A percentile compares a stretch with the other conserved stretches of the same genome.
Evolutionary conservation across 2,888 invertebrate genomes (phyloP).

Genomic region (Cremastinae sp.): DNA sequence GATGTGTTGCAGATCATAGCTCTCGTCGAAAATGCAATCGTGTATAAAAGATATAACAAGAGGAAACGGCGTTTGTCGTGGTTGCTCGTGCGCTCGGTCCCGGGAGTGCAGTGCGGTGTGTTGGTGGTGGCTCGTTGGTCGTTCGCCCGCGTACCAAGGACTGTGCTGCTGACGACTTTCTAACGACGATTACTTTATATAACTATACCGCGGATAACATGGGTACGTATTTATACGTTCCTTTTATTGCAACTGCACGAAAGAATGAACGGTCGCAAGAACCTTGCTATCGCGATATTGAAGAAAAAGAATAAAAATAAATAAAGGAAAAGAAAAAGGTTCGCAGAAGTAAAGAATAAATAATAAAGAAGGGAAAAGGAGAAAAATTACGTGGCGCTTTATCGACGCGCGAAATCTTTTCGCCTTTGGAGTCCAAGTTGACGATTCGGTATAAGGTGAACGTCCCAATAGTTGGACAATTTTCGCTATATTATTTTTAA

Average conservation of each 20-base stretch:
- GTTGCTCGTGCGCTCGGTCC: constrained; percentile 12
- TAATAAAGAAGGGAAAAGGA: constrained; percentile 28
- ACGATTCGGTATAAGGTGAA: neutral
- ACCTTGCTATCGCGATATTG: constrained; percentile 36
- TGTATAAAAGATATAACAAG: constrained; percentile 56
- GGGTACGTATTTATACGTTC: constrained; percentile 76
- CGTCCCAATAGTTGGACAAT: too few relatives aligned
- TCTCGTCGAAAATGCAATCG: neutral
- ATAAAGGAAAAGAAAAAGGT: constrained; percentile 3
- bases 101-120: constrained; percentile 9
- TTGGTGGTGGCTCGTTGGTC: constrained; percentile 52
- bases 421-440: neutral
- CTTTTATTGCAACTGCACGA: constrained; percentile 63
- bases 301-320: constrained; percentile 21
- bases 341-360: constrained; percentile 12
- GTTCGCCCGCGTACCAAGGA: constrained; percentile 67
- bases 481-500: too few relatives aligned
- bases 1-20: constrained; percentile 15
- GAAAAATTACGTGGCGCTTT: constrained; percentile 20
- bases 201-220: constrained; percentile 62
- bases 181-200: constrained; percentile 74
- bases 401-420: constrained; percentile 1
- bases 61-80: constrained; percentile 61
- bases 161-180: constrained; percentile 70
- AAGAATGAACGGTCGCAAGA: constrained; percentile 50